phyloP scores from a whole-genome alignment of 2,888 invertebrate species.

The Metallyticus violacea region DNA sequence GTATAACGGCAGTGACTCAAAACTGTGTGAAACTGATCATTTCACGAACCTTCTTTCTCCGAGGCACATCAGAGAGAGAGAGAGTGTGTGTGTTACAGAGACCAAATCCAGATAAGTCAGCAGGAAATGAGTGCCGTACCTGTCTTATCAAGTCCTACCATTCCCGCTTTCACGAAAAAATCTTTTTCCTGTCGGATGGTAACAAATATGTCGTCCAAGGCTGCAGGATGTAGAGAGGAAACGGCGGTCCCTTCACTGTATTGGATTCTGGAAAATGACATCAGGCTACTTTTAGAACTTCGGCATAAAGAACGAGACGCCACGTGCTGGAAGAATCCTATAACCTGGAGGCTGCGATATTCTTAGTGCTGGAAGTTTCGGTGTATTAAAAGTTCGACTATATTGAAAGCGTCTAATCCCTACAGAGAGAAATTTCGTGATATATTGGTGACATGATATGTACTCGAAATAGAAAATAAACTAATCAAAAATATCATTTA shows the following conservation, averaged over 20 bases:
- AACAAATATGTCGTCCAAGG: not conserved
- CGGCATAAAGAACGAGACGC: not conserved
- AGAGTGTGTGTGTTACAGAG: not conserved
- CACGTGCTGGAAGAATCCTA: not conserved
- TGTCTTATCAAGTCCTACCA: not conserved
- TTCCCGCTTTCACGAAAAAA: not conserved
- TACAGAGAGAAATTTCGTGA: no score
- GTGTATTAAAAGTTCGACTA: no score
- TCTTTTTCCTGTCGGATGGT: not conserved
- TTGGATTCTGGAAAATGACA: not conserved
- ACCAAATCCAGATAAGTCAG: not conserved
- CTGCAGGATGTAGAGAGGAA: not conserved
- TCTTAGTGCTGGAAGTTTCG: not conserved
- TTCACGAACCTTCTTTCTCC: not conserved
- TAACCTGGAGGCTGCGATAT: not conserved
- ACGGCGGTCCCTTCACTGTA: not conserved
- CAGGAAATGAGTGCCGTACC: not conserved
- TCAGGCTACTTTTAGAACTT: not conserved
- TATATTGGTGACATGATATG: no score
- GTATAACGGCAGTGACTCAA: no score
- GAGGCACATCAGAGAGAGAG: no score
- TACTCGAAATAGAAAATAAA: no score
- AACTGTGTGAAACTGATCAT: no score
- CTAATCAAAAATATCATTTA: no score
- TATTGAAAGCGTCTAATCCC: no score